These are phyloP conservation scores for Andrena haemorrhoa DNA, from an alignment of 2,888 invertebrate species.

Conservation along the genomic window DNA sequence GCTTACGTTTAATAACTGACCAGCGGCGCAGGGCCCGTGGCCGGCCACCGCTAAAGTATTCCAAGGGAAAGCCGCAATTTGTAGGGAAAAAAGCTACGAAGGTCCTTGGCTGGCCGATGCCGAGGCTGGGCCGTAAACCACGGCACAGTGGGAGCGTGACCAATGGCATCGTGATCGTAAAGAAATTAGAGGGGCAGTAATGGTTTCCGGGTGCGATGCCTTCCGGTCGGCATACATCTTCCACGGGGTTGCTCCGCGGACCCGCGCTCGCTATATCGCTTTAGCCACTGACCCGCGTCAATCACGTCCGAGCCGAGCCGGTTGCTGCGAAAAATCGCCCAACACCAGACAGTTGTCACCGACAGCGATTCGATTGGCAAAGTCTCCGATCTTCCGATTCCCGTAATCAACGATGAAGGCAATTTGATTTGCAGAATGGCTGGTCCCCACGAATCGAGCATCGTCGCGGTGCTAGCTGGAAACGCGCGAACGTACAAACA, in stretches of 20 bases:
- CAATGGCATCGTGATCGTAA: slow-evolving; percentile 84
- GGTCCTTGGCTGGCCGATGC: slow-evolving; percentile 44
- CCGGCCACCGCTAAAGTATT: slow-evolving; percentile 20
- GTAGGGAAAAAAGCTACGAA: slow-evolving; percentile 31
- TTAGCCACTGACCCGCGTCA: slow-evolving; percentile 73
- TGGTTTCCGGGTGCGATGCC: slow-evolving; percentile 83
- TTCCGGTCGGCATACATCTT: slow-evolving; percentile 84
- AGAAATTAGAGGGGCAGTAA: slow-evolving; percentile 84
- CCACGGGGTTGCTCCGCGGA: slow-evolving; percentile 70
- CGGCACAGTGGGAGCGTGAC: slow-evolving; percentile 79
- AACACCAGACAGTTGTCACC: neutral
- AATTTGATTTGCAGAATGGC: slow-evolving; percentile 56
- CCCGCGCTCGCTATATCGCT: slow-evolving; percentile 65
- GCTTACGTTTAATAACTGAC: slow-evolving; percentile 38
- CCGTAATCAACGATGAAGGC: slow-evolving; percentile 32
- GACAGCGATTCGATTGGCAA: slow-evolving; percentile 7
- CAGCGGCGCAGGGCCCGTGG: neutral
- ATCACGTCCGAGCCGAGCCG: slow-evolving; percentile 71
- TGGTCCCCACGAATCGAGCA: slow-evolving; percentile 30
- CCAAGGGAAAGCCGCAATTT: slow-evolving; percentile 49
- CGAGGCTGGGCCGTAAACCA: slow-evolving; percentile 73
- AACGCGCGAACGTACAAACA: slow-evolving; percentile 72
- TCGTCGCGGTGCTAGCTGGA: slow-evolving; percentile 36
- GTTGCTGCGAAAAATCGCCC: slow-evolving; percentile 69
- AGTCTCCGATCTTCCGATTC: slow-evolving; percentile 32